Percentiles rank a stretch among this genome's conserved stretches.
Evolutionary conservation across 2,888 invertebrate genomes (phyloP).

Genomic region (Eupithecia abbreviata): DNA sequence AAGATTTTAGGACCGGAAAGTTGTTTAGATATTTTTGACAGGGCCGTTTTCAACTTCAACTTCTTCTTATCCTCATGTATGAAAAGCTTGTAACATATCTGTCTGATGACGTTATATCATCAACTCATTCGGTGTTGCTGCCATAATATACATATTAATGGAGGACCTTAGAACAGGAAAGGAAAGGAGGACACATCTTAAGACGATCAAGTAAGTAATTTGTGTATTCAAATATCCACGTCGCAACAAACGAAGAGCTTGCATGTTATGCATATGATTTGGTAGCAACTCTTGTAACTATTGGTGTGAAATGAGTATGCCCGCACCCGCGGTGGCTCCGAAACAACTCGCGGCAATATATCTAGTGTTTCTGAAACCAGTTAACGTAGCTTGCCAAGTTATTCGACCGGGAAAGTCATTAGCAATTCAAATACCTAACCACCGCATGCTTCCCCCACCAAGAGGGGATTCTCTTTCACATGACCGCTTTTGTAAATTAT

Average conservation of each 20-base stretch:
- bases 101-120: neutral
- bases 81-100: neutral
- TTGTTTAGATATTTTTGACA: neutral
- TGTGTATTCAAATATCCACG: conserved; percentile 25
- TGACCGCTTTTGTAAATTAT: conserved; percentile 80
- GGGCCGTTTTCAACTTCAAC: neutral
- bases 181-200: neutral
- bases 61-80: neutral
- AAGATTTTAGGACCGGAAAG: neutral
- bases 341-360: conserved; percentile 56
- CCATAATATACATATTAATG: neutral
- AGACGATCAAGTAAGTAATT: conserved; percentile 17
- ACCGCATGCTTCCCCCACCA: conserved; percentile 65
- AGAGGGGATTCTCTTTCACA: conserved; percentile 74
- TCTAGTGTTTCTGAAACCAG: conserved; percentile 65
- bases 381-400: conserved; percentile 67
- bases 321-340: conserved; percentile 39
- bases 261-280: conserved; percentile 41
- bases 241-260: conserved; percentile 21
- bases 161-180: neutral
- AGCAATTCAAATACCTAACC: conserved; percentile 80
- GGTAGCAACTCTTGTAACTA: conserved; percentile 35
- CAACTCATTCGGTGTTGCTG: neutral
- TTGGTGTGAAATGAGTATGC: conserved; percentile 40
- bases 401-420: conserved; percentile 73